phyloP scores from a whole-genome alignment of 2,113 vertebrate genomes.

The Aix galericulata region DNA sequence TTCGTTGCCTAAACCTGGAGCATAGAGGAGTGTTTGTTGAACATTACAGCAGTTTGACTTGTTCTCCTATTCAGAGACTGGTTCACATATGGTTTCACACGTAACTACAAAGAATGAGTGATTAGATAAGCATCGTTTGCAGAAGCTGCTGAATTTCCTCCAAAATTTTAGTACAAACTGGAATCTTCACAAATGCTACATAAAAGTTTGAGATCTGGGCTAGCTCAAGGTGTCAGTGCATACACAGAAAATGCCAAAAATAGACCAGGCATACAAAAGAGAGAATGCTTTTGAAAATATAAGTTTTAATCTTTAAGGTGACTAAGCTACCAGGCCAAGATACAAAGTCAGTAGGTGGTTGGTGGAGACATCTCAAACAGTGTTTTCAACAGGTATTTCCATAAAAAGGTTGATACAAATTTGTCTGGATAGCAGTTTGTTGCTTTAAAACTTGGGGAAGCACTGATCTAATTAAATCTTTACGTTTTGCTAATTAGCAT shows the following conservation, averaged over 20 bases:
- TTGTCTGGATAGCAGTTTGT: neutral
- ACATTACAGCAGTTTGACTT: neutral
- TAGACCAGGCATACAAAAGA: neutral
- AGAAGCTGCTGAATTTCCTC: neutral
- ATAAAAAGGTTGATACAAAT: neutral
- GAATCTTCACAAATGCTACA: neutral
- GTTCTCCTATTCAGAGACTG: neutral
- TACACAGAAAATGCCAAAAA: neutral
- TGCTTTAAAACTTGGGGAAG: neutral
- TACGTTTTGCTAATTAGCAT: constrained; percentile 60
- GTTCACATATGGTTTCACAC: neutral
- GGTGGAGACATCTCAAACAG: neutral
- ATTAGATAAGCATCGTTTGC: neutral
- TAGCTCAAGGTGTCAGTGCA: neutral
- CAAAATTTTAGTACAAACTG: neutral
- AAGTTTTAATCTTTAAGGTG: neutral
- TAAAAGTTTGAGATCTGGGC: neutral
- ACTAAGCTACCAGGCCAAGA: neutral
- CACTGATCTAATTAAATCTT: constrained; percentile 47
- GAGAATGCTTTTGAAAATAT: neutral
- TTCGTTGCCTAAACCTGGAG: neutral
- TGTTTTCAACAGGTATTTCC: neutral
- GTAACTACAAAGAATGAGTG: neutral
- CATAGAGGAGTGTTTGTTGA: neutral
- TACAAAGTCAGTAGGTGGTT: neutral